phyloP scores from a whole-genome alignment of 64 coral and sea anemone genomes.

The Porites lutea region DNA sequence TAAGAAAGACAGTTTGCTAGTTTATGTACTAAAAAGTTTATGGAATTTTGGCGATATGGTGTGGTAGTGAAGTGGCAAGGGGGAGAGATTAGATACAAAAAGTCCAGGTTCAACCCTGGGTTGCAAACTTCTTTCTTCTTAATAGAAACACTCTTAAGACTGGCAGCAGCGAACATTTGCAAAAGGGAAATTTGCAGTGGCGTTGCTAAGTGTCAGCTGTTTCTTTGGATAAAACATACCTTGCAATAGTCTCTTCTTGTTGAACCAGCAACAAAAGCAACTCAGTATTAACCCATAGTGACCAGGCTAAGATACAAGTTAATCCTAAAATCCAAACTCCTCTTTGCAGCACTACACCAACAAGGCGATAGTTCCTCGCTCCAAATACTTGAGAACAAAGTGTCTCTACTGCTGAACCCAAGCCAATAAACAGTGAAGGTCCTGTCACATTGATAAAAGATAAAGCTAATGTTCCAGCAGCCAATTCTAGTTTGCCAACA shows the following conservation, averaged over 20 bases:
- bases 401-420: slow-evolving; percentile 79
- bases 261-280: slow-evolving; percentile 61
- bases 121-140: too few species aligned
- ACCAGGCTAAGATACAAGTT: slow-evolving; percentile 23
- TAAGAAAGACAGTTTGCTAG: too few species aligned
- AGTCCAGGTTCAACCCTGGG: too few species aligned
- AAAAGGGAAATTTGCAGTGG: too few species aligned
- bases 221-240: slow-evolving; percentile 7
- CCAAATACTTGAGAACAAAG: slow-evolving; percentile 88
- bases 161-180: too few species aligned
- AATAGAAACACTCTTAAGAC: too few species aligned
- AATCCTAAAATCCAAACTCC: slow-evolving; percentile 60
- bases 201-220: too few species aligned
- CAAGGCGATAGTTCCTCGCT: slow-evolving; percentile 75
- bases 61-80: too few species aligned
- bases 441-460: slow-evolving; percentile 74
- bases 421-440: slow-evolving; percentile 61
- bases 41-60: too few species aligned
- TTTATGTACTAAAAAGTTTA: too few species aligned
- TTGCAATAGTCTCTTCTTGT: slow-evolving; percentile 64
- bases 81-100: too few species aligned
- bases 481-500: slow-evolving; percentile 75
- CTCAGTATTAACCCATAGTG: slow-evolving; percentile 72
- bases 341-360: slow-evolving; percentile 73
- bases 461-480: slow-evolving; percentile 53